A percentile compares a stretch with the other conserved stretches of the same genome.
Evolutionary conservation across 2,113 vertebrate species (phyloP).

Genomic region (Azemiops feae): DNA sequence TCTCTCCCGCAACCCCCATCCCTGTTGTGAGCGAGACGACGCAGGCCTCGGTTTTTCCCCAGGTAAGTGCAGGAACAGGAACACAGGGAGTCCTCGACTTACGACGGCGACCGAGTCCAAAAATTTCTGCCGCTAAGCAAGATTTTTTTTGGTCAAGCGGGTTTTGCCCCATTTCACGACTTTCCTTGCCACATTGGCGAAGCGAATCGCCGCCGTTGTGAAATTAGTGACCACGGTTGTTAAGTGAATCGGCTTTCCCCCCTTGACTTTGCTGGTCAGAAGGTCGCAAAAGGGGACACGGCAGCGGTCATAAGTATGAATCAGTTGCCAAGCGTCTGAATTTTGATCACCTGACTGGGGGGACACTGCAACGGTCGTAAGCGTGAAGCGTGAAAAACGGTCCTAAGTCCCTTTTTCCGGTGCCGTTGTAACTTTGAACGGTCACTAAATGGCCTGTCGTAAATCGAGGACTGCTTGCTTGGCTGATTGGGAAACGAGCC

Average conservation of each 20-base stretch:
- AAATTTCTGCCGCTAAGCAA: not conserved
- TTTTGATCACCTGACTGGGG: too few species aligned
- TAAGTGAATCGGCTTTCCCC: not conserved
- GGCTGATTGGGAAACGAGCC: too few species aligned
- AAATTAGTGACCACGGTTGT: not conserved
- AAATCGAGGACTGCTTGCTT: too few species aligned
- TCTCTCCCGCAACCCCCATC: conserved; percentile 80
- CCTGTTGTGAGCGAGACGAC: conserved; percentile 77
- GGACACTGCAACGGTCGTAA: not conserved
- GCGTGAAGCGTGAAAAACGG: not conserved
- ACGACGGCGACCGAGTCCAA: fast-evolving
- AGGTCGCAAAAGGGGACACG: too few species aligned
- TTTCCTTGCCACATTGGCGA: not conserved
- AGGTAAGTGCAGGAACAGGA: conserved; percentile 48
- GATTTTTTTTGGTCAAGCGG: not conserved
- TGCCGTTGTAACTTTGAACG: too few species aligned
- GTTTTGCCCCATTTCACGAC: not conserved
- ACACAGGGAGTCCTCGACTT: too few species aligned
- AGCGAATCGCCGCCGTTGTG: not conserved
- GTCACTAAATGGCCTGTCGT: too few species aligned
- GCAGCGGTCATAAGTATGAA: too few species aligned
- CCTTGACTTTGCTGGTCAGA: not conserved
- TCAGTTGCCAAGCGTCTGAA: too few species aligned
- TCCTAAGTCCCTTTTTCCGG: too few species aligned
- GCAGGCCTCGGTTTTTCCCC: conserved; percentile 81